phyloP scores from a whole-genome alignment of 2,888 invertebrate genomes.

The Lottia gigantea region DNA sequence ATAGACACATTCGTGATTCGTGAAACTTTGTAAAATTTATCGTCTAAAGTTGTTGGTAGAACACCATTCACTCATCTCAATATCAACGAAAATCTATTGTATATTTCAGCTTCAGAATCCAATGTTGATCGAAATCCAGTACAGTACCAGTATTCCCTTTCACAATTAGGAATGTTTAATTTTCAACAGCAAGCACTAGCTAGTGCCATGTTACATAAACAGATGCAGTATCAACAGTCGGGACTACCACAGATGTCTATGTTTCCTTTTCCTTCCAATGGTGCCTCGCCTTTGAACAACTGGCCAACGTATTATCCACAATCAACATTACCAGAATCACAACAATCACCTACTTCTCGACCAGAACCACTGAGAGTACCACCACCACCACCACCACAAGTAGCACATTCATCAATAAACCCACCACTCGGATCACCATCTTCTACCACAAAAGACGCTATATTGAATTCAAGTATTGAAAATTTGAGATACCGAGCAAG shows the following conservation, averaged over 20 bases:
- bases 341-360: constrained; percentile 24
- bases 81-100: not conserved
- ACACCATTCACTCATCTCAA: no score
- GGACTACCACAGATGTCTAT: constrained; percentile 16
- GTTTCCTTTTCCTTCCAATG: constrained; percentile 14
- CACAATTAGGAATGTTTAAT: constrained; percentile 25
- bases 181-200: constrained; percentile 31
- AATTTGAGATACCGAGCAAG: constrained; percentile 68
- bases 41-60: no score
- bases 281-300: constrained; percentile 18
- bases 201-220: constrained; percentile 27
- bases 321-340: constrained; percentile 19
- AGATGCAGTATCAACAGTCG: constrained; percentile 21
- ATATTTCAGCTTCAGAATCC: constrained; percentile 1
- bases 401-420: constrained; percentile 22
- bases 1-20: no score
- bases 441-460: constrained; percentile 74
- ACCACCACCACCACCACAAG: constrained; percentile 21
- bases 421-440: constrained; percentile 14
- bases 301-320: constrained; percentile 22
- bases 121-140: constrained; percentile 7
- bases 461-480: constrained; percentile 84
- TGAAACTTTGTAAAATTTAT: no score
- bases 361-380: constrained; percentile 22
- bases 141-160: constrained; percentile 21